Evolutionary conservation across 2,888 invertebrate genomes (phyloP), one percentile per base, ranked within the genome.

Genomic region (Nasonia oneida): DNA sequence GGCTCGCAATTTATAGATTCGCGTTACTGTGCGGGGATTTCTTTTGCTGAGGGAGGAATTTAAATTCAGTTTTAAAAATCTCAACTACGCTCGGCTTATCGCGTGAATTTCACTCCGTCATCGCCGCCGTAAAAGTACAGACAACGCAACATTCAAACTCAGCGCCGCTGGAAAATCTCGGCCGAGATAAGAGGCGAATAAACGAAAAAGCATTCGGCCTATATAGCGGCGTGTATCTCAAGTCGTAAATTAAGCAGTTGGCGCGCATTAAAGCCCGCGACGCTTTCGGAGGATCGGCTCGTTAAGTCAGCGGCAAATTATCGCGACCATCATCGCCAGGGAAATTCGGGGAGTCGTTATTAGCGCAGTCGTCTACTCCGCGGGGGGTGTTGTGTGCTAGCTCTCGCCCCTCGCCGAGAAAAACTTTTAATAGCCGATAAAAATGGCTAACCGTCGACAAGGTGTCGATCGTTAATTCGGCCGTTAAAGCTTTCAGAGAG

Each of bases 371-470:
- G 29, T 37, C 42, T 29, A 79, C 50, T 50, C 18, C 47, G 53
- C 29, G 33, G 14, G 57, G 57, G 42, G 37, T n/a, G 50, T 23
- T 29, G 29, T 29, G 29, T 1, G 29, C 29, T 29, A 1, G 2
- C 47, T 53, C 37, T 42, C 50, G 39, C 15, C 57, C 57, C 57
- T 73, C 70, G 15, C 12, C 8, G 5, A 50, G n/a, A 71, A 81
- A 67, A 76, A 82, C 79, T 75, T 86, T 70, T 84, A 87, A 87
- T 83, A 71, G 83, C 76, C 84, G 79, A 87, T 87, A 87, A 86
- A 87, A 87, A 87, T 86, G 64, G 79, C 75, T 73, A 87, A 83
- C 73, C 70, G 73, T 64, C 82, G 77, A 87, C 84, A 73, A 83
- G 86, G 86, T 84, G 86, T 81, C 76, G 84, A 84, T 82, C 84